Evolutionary conservation across 2,797 vertebrate genomes (phyloP), one percentile per base, ranked within the genome.

Genomic region (Sitta carolinensis): DNA sequence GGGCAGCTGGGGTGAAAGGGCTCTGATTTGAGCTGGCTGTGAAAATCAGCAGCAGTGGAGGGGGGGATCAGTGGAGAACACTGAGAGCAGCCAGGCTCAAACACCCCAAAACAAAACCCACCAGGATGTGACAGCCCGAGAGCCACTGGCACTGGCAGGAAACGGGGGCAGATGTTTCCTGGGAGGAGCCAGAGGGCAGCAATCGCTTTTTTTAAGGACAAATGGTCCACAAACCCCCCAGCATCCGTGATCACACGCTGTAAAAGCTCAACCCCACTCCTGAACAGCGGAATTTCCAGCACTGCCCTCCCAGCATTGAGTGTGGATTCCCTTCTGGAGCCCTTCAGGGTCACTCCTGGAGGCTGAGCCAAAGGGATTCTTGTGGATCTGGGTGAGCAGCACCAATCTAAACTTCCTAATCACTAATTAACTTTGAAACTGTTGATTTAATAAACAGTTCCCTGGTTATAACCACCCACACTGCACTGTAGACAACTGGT

Each of bases 201-300:
- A 62, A 21, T 9, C 6, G 9, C 9, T 42, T 8, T 27, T 27
- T 40, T 16, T 3, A 25, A 50, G 16, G 42, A n/a, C 5, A 34
- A 61, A 42, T 0, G 15, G 25, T 3, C 16, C 50, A 3, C 30
- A 25, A 5, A 55, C 1, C 4, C 8, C 25, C 34, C 34, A 4
- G 1, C 2, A 22, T 3, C 20, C 4, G 0, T 7, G 13, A 19
- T 3, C 5, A 12, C 7, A 0, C 0, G 18, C 42, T 7, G 3
- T 2, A 17, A 69, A 55, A 68, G 42, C 36, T 61, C 32, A 14
- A 16, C 6, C 20, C 19, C 70, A 5, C 23, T 15, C 29, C 0
- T 0, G 11, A 43, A 6, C 26, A 47, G n/a, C 0, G 2, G 47
- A 38, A 48, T 48, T 69, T 36, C 16, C 84, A 58, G 59, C 75